These are phyloP conservation scores for Philypnodon macrostomus DNA, from an alignment of 2,797 vertebrate genomes.

Conservation along the genomic window DNA sequence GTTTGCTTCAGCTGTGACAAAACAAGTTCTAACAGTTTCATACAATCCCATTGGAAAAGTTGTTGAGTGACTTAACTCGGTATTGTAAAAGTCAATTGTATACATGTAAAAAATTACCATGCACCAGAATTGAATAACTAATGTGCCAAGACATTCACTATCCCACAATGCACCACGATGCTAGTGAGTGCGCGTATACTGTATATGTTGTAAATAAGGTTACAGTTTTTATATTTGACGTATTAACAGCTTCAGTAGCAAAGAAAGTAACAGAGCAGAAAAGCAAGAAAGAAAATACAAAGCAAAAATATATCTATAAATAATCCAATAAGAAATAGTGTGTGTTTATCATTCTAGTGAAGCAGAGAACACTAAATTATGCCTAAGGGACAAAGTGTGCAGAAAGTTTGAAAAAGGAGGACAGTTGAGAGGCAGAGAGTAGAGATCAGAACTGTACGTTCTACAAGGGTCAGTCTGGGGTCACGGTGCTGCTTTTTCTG, in stretches of 20 bases:
- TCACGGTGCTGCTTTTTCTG: constrained; percentile 78
- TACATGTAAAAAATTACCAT: constrained; percentile 64
- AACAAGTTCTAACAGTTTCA: constrained; percentile 27
- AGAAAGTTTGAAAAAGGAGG: constrained; percentile 58
- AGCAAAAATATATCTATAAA: constrained; percentile 16
- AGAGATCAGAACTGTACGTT: constrained; percentile 55
- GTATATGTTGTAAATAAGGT: not conserved
- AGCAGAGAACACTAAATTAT: constrained; percentile 52
- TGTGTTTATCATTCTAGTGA: constrained; percentile 64
- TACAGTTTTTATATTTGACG: constrained; percentile 52
- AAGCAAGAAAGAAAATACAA: constrained; percentile 33
- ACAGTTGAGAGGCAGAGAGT: constrained; percentile 25
- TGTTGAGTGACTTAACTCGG: constrained; percentile 10
- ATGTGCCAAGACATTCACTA: constrained; percentile 77
- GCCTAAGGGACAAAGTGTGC: constrained; percentile 57
- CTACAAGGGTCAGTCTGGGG: constrained; percentile 67
- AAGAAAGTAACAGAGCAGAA: constrained; percentile 45
- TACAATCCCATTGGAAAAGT: not conserved
- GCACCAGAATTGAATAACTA: constrained; percentile 72
- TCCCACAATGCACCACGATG: constrained; percentile 87
- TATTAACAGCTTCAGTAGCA: constrained; percentile 47
- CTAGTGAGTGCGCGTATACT: constrained; percentile 61
- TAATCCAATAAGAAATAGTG: constrained; percentile 34
- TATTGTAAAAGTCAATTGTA: constrained; percentile 1
- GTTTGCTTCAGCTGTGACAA: constrained; percentile 34